Evolutionary conservation across 2,113 vertebrate species (phyloP).

Genomic region (Narcine bancroftii): DNA sequence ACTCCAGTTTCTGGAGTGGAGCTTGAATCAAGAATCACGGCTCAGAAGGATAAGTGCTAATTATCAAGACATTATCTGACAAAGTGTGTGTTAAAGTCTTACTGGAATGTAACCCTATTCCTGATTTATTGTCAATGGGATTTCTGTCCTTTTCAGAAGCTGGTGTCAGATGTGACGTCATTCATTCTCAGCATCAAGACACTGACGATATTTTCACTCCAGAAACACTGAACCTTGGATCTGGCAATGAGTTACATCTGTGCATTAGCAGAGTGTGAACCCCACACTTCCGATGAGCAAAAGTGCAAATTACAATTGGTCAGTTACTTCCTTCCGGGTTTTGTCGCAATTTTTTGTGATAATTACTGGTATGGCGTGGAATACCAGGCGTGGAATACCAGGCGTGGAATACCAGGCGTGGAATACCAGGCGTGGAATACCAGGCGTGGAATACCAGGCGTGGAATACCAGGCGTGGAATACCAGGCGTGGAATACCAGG

Average conservation of each 20-base stretch:
- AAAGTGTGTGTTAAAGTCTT: not conserved
- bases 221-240: not conserved
- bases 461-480: not conserved
- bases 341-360: no score
- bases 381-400: not conserved
- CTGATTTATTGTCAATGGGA: not conserved
- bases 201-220: not conserved
- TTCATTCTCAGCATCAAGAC: not conserved
- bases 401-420: not conserved
- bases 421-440: not conserved
- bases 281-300: not conserved
- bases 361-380: not conserved
- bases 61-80: not conserved
- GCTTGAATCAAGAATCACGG: not conserved
- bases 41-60: not conserved
- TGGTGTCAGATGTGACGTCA: not conserved
- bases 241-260: not conserved
- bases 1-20: not conserved
- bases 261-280: not conserved
- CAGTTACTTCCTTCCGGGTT: not conserved
- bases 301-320: not conserved
- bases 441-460: no score
- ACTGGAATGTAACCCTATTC: not conserved
- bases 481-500: not conserved
- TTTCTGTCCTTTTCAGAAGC: conserved; percentile 16